These are phyloP conservation scores for Pachycephus smyrnensis DNA, from an alignment of 2,888 invertebrate genomes.

Conservation along the genomic window DNA sequence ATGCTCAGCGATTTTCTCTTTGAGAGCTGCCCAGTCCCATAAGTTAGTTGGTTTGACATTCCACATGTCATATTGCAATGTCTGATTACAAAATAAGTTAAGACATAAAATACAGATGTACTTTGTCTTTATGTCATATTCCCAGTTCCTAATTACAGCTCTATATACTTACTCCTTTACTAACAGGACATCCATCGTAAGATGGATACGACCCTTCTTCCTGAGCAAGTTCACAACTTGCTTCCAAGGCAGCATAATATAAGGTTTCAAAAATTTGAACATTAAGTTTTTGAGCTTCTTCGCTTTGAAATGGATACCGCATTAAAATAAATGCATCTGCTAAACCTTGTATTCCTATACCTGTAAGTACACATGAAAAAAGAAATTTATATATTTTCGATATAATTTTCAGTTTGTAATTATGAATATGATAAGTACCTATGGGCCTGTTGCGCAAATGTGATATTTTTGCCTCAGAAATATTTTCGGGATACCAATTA, in stretches of 20 bases:
- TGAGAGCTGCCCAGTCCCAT: slow-evolving; percentile 90
- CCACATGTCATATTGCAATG: slow-evolving; percentile 99
- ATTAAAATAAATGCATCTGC: slow-evolving; percentile 97
- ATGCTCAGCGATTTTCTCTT: slow-evolving; percentile 85
- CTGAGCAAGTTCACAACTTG: slow-evolving; percentile 93
- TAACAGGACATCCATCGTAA: slow-evolving; percentile 91
- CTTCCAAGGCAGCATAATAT: slow-evolving; percentile 96
- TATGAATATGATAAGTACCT: slow-evolving; percentile 65
- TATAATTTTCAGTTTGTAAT: neutral
- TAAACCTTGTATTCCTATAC: slow-evolving; percentile 96
- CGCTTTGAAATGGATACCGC: slow-evolving; percentile 93
- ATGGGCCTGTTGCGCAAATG: slow-evolving; percentile 90
- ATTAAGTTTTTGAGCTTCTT: slow-evolving; percentile 87
- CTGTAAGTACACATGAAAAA: slow-evolving; percentile 55
- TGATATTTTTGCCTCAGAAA: slow-evolving; percentile 87
- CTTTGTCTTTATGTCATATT: slow-evolving; percentile 8
- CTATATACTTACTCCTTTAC: slow-evolving; percentile 78
- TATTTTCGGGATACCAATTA: slow-evolving; percentile 86
- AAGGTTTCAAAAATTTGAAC: slow-evolving; percentile 98
- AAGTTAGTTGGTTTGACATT: slow-evolving; percentile 84
- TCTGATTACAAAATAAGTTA: slow-evolving; percentile 63
- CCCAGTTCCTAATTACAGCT: neutral
- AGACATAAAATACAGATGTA: neutral
- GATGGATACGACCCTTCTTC: slow-evolving; percentile 89
- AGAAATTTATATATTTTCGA: slow-evolving; percentile 66